These are phyloP conservation scores for Leptobrachium ailaonicum DNA, from an alignment of 2,113 vertebrate genomes.

Conservation along the genomic window DNA sequence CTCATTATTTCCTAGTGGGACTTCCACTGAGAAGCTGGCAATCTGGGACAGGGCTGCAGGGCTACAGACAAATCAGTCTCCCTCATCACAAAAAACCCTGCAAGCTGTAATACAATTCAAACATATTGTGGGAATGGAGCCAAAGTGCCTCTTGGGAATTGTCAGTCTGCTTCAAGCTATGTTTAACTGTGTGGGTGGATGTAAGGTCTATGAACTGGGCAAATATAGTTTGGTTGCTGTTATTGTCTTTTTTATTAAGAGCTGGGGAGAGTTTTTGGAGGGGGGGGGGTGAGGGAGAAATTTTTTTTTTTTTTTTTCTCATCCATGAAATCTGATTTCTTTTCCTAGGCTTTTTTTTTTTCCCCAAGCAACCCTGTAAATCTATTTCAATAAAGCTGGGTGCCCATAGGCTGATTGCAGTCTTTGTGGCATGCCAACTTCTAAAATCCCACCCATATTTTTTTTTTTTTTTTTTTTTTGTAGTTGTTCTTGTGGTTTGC, in stretches of 20 bases:
- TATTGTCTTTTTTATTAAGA: conserved; percentile 4
- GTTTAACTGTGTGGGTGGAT: conserved; percentile 50
- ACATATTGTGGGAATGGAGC: conserved; percentile 43
- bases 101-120: conserved; percentile 38
- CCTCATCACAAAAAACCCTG: conserved; percentile 18
- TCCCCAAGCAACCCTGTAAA: conserved; percentile 55
- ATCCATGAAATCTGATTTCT: conserved; percentile 52
- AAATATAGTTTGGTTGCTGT: conserved; percentile 39
- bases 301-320: background rate
- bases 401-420: conserved; percentile 64
- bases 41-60: background rate
- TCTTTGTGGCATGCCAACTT: conserved; percentile 66
- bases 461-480: background rate
- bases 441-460: conserved; percentile 56
- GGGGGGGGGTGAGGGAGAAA: background rate
- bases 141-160: conserved; percentile 39
- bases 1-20: background rate
- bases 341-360: conserved; percentile 52
- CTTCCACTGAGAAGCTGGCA: background rate
- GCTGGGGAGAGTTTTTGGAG: background rate
- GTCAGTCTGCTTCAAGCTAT: conserved; percentile 43
- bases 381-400: conserved; percentile 59
- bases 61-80: conserved; percentile 7
- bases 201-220: conserved; percentile 42
- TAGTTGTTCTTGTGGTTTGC: background rate